Conservation (phyloP, 2,797 vertebrate species). For the Salarias fasciatus region DNA sequence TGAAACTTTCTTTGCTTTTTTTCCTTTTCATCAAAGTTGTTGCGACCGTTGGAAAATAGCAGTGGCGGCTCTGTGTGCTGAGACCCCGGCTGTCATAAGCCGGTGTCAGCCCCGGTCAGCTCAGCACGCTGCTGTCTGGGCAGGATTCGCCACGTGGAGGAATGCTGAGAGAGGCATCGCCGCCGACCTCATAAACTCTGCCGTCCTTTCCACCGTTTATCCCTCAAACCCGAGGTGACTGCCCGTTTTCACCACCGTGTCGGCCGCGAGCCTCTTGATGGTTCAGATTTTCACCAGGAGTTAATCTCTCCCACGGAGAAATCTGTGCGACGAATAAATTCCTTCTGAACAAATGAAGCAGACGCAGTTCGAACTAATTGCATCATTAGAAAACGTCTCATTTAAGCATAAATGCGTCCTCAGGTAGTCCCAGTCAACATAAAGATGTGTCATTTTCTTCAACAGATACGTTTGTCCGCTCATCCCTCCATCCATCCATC, state of each 20-base stretch:
- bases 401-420: no score
- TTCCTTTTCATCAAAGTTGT: neutral
- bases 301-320: no score
- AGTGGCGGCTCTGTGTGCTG: neutral
- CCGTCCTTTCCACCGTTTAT: neutral
- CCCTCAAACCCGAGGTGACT: neutral
- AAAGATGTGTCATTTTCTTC: neutral
- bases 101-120: neutral
- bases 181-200: neutral
- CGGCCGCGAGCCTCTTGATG: no score
- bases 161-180: constrained; percentile 6
- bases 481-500: no score
- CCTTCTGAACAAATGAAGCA: no score
- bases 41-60: neutral
- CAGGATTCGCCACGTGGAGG: neutral
- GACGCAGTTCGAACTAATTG: neutral
- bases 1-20: neutral
- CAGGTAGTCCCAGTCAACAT: neutral
- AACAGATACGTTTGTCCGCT: neutral
- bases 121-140: neutral
- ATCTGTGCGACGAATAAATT: no score
- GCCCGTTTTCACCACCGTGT: neutral
- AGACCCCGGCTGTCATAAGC: neutral
- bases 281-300: no score
- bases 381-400: neutral